Base-by-base conservation (phyloP, 1,140 invertebrate species). In the Drosophila pseudoananassae region DNA sequence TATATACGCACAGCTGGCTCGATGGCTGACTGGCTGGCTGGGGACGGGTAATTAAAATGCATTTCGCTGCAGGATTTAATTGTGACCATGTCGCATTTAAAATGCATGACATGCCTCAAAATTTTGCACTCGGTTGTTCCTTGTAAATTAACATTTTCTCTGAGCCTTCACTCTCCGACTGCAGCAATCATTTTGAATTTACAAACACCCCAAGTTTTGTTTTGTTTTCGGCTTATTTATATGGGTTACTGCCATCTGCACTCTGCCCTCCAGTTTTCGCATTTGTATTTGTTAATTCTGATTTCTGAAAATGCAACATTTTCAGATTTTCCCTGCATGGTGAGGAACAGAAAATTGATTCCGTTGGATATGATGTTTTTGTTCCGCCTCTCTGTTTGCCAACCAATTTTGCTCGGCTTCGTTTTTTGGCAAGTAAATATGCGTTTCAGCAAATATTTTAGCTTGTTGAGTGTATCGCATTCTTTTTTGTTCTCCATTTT, bases 361-460 rank as follows among this genome's bases (percentile, higher is more conserved):
- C 87, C 52, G 38, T 7, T 33, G 53, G 40, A 36, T 36, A 36
- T 51, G 57, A 47, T 64, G 53, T 29, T 79, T 53, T 54, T 82
- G 46, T 72, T 52, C 64, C 55, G 61, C 58, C 61, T 23, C 73
- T 9, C 7, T 85, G 80, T 87, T 84, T 84, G 64, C 81, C 64
- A 84, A 74, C 78, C 81, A 84, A 87, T 84, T 87, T 84, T 61
- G 56, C 36, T 82, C 65, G 75, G 46, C 46, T 71, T 63, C 77
- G 57, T 75, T 81, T 85, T 84, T 65, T 78, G 58, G 56, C 69
- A 81, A 82, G 83, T 81, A 77, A 81, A 82, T 87, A 87, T 84
- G 74, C 65, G 73, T 82, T 85, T 87, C 64, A 63, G 58, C 69
- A 88, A 88, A 87, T 88, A 88, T 88, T 88, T 88, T 83, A 82